Evolutionary conservation across 2,113 vertebrate genomes (phyloP).

Genomic region (Otis tarda): DNA sequence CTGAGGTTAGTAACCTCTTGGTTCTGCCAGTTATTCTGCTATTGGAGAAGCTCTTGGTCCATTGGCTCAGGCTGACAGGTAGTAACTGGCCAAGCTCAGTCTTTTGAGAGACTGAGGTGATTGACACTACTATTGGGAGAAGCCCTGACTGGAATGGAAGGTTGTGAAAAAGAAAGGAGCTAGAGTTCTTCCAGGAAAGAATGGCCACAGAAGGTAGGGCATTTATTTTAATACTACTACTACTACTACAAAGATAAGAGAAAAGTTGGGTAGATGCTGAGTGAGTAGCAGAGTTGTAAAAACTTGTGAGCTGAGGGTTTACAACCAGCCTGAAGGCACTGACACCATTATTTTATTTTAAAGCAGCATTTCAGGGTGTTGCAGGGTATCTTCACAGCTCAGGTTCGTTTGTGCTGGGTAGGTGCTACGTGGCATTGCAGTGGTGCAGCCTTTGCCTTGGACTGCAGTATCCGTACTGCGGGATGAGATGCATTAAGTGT

Average conservation of each 20-base stretch:
- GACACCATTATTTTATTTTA: background rate
- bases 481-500: background rate
- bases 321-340: background rate
- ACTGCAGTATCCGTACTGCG: background rate
- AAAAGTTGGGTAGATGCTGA: background rate
- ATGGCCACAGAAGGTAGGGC: background rate
- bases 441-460: background rate
- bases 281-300: background rate
- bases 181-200: background rate
- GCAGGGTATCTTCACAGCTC: background rate
- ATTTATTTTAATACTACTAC: accelerated
- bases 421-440: background rate
- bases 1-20: background rate
- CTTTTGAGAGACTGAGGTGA: background rate
- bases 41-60: background rate
- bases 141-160: background rate
- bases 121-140: background rate
- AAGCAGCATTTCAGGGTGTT: background rate
- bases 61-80: background rate
- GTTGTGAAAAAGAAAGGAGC: background rate
- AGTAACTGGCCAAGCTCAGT: background rate
- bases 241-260: background rate
- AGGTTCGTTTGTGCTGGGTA: background rate
- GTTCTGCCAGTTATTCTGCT: background rate
- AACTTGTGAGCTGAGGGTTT: background rate